These are phyloP conservation scores for Bradypodion ventrale DNA, from an alignment of 2,797 vertebrate species.

Conservation along the genomic window DNA sequence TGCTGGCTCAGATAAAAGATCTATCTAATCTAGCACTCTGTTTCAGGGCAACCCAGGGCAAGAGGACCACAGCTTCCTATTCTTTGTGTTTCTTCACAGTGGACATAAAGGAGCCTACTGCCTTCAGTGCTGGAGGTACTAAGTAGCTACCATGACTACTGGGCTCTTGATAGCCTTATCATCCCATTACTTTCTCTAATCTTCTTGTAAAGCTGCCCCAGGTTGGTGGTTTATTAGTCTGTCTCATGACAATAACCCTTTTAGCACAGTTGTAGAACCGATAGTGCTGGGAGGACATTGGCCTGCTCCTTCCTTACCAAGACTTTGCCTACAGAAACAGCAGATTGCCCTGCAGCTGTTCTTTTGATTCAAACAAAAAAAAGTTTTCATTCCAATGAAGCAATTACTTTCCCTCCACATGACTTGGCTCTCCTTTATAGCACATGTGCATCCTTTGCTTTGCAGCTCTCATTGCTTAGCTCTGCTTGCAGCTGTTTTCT, in stretches of 20 bases:
- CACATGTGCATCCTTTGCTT: background rate
- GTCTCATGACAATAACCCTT: background rate
- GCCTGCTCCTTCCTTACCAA: background rate
- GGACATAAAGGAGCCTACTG: background rate
- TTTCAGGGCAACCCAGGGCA: background rate
- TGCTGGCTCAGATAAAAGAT: background rate
- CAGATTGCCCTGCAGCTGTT: slow-evolving; percentile 31
- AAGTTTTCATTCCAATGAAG: background rate
- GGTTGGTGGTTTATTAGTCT: background rate
- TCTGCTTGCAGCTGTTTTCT: background rate
- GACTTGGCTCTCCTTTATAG: background rate
- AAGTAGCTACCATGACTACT: background rate
- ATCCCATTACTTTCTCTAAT: background rate
- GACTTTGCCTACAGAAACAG: slow-evolving; percentile 11
- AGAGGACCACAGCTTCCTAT: background rate
- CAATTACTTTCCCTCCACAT: background rate
- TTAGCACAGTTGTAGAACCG: background rate
- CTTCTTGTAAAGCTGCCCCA: background rate
- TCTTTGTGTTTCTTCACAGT: background rate
- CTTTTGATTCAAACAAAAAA: background rate
- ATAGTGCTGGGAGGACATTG: accelerated
- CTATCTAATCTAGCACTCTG: background rate
- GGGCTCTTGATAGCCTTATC: background rate
- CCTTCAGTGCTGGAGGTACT: background rate
- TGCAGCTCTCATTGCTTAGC: background rate